A percentile compares a stretch with the other conserved stretches of the same genome.
Evolutionary conservation across 2,797 vertebrate species (phyloP).

Genomic region (Enteromius thamalakanensis): DNA sequence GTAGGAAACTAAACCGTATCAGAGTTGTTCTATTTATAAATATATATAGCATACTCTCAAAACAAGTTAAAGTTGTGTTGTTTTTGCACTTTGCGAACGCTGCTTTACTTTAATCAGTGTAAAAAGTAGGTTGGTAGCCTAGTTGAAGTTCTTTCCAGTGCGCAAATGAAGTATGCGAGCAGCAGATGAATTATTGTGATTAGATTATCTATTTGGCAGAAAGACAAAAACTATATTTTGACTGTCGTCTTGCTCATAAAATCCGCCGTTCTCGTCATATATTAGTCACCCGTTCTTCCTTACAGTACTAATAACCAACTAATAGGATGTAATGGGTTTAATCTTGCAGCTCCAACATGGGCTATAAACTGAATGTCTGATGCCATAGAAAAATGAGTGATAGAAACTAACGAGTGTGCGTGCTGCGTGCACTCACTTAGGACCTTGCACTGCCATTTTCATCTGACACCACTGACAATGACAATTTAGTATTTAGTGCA

Average conservation of each 20-base stretch:
- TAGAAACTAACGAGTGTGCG: neutral
- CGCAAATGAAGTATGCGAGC: neutral
- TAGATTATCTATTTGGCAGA: neutral
- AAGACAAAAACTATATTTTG: neutral
- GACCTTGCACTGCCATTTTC: neutral
- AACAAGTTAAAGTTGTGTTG: neutral
- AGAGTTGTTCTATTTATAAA: neutral
- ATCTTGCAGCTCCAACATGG: neutral
- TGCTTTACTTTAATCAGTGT: neutral
- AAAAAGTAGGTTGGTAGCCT: neutral
- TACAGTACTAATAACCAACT: neutral
- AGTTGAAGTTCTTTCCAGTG: neutral
- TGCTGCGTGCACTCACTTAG: neutral
- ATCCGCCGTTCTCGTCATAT: neutral
- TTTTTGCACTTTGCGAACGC: neutral
- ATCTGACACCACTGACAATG: neutral
- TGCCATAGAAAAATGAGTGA: neutral
- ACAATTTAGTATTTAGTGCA: neutral
- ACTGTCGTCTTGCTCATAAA: neutral
- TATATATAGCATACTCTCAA: neutral
- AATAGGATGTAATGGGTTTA: slow-evolving; percentile 6
- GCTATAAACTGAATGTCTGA: neutral
- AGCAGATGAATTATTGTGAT: neutral
- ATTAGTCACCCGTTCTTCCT: neutral
- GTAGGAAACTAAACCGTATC: neutral